Base-by-base conservation (phyloP, 2,888 invertebrate species). In the Brenthis daphne region DNA sequence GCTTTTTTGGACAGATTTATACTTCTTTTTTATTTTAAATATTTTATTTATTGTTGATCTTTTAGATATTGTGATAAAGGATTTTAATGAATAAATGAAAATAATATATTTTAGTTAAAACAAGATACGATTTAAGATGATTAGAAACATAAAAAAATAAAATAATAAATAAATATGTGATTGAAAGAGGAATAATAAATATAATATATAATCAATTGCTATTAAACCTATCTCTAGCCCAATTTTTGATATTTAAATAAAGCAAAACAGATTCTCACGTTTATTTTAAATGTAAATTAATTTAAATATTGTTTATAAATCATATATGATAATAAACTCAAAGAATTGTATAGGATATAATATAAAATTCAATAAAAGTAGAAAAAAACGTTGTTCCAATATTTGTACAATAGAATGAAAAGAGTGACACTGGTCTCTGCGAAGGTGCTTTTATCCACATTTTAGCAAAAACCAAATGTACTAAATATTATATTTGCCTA, bases 381-480 rank as follows among this genome's bases (percentile, higher is more conserved):
- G 2, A 43, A 43, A 29, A 60, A 14, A 58, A 48, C 48, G 48
- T 58, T 11, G 29, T 50, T 50, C n/a, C 29, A 33, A 50, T 58
- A 47, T 54, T 29, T 55, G 29, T n/a, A 13, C 29, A 51, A 58
- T 51, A 47, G 14, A 43, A n/a, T 33, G 43, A 43, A 48, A 50
- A 57, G 63, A 68, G 66, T 68, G 70, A 64, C 65, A 58, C 57
- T 11, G 37, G 11, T 43, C 8, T 37, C 0, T 43, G 11, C 8
- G 55, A 79, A 80, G 90, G 90, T 90, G 90, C 90, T 90, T 77
- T 82, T 81, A 86, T 86, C 80, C 82, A 82, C 82, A 84, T 81
- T 88, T 86, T 82, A 84, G 81, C 84, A 83, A 84, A 86, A 86
- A 88, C 90, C 90, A 90, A 90, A 90, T 87, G 84, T 84, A 83